These are phyloP conservation scores for Pilophorus perplexus DNA, from an alignment of 2,888 invertebrate species.

Conservation along the genomic window DNA sequence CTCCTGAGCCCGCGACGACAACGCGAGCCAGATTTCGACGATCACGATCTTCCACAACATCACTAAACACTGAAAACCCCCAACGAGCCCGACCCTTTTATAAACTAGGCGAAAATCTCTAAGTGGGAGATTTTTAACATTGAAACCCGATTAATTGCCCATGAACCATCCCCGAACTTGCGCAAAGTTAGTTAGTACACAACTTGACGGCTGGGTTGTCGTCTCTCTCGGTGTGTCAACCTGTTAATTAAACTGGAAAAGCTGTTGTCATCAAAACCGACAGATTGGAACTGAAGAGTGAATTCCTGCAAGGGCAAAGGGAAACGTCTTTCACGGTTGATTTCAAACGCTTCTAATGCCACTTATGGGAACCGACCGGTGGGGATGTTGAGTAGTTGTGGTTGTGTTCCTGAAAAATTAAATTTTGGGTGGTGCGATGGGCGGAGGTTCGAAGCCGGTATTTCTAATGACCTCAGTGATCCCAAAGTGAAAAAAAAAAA, in stretches of 20 bases:
- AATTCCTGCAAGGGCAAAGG: neutral
- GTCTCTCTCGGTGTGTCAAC: neutral
- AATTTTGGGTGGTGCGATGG: too few species aligned
- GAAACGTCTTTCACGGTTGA: too few species aligned
- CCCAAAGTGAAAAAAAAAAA: too few species aligned
- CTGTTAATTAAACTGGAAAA: constrained; percentile 32
- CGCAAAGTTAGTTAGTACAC: constrained; percentile 28
- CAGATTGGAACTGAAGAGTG: too few species aligned
- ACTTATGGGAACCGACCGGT: too few species aligned
- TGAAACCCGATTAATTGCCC: constrained; percentile 41
- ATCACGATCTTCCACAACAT: constrained; percentile 23
- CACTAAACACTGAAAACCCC: constrained; percentile 10
- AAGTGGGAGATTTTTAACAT: constrained; percentile 35
- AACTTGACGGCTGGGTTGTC: neutral
- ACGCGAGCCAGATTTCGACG: neutral
- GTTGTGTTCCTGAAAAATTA: too few species aligned
- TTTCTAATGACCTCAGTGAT: too few species aligned
- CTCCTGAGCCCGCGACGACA: constrained; percentile 13
- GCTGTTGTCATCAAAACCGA: too few species aligned
- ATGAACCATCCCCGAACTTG: constrained; percentile 44
- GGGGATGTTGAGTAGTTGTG: too few species aligned
- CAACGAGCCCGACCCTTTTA: neutral
- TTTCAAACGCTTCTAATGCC: too few species aligned
- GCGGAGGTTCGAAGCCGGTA: too few species aligned
- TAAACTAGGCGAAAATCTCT: neutral